phyloP scores from a whole-genome alignment of 1,140 invertebrate species.

The Andrena cerasifolii region DNA sequence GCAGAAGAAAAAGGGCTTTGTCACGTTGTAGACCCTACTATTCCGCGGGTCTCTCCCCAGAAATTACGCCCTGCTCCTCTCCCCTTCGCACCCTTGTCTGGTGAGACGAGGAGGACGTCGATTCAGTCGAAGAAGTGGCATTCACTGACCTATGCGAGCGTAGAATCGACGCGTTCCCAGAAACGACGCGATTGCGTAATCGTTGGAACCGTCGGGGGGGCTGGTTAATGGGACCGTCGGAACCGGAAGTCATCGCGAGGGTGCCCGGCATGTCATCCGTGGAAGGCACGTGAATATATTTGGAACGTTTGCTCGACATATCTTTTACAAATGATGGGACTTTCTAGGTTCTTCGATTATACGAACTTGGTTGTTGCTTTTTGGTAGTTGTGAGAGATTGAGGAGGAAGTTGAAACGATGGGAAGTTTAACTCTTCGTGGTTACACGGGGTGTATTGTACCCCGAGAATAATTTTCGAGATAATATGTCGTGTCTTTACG shows the following conservation, averaged over 20 bases:
- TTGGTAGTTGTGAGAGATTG: too few species aligned
- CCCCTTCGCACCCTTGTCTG: background rate
- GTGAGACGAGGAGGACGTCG: conserved; percentile 1
- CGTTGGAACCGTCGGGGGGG: conserved; percentile 69
- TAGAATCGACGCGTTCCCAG: conserved; percentile 35
- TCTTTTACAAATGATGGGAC: too few species aligned
- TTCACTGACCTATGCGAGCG: conserved; percentile 53
- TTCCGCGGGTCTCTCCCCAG: conserved; percentile 60
- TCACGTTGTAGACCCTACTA: conserved; percentile 66
- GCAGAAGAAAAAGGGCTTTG: conserved; percentile 43
- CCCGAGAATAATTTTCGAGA: too few species aligned
- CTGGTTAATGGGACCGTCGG: conserved; percentile 68
- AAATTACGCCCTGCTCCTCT: conserved; percentile 54
- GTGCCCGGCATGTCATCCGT: too few species aligned
- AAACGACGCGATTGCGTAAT: conserved; percentile 62
- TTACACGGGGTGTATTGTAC: too few species aligned
- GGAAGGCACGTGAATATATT: too few species aligned
- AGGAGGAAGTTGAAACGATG: too few species aligned
- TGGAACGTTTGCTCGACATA: too few species aligned
- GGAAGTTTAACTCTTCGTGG: too few species aligned
- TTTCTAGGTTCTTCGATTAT: too few species aligned
- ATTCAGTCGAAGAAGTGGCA: conserved; percentile 28
- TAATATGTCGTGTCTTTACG: too few species aligned
- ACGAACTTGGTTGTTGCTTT: too few species aligned
- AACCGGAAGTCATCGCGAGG: conserved; percentile 43